Conservation (phyloP, 2,888 invertebrate genomes). For the Geotrupes spiniger region DNA sequence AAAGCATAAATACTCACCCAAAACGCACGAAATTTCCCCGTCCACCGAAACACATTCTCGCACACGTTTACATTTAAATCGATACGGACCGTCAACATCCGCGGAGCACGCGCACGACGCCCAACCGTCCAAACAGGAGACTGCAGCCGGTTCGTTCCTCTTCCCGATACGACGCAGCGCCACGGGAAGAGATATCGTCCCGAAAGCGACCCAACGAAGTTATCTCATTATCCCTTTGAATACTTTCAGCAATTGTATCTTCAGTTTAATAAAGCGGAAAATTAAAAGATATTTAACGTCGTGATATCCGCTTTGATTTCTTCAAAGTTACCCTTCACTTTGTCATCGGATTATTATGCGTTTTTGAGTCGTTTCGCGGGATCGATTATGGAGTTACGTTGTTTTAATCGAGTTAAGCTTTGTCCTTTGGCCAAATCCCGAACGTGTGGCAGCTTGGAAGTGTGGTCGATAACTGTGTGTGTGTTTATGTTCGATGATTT, state of each 20-base stretch:
- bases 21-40: too few relatives aligned
- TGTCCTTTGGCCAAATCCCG: too few relatives aligned
- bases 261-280: conserved; percentile 44
- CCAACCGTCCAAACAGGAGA: background rate
- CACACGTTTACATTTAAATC: too few relatives aligned
- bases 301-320: conserved; percentile 39
- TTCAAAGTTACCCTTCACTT: conserved; percentile 28
- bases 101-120: too few relatives aligned
- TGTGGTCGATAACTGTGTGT: too few relatives aligned
- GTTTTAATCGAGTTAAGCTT: conserved; percentile 6
- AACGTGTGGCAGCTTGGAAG: too few relatives aligned
- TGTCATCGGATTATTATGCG: background rate
- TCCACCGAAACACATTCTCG: too few relatives aligned
- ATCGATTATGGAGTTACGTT: conserved; percentile 7
- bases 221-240: conserved; percentile 46
- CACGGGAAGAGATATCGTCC: conserved; percentile 7
- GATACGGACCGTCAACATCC: too few relatives aligned
- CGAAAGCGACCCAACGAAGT: conserved; percentile 30
- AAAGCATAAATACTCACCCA: too few relatives aligned
- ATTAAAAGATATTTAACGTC: conserved; percentile 46
- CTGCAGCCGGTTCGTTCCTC: conserved; percentile 18
- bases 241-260: conserved; percentile 45
- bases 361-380: background rate
- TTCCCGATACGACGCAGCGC: conserved; percentile 26
- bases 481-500: too few relatives aligned